Base-by-base conservation (phyloP, 2,113 vertebrate species). In the Labeo rohita region DNA sequence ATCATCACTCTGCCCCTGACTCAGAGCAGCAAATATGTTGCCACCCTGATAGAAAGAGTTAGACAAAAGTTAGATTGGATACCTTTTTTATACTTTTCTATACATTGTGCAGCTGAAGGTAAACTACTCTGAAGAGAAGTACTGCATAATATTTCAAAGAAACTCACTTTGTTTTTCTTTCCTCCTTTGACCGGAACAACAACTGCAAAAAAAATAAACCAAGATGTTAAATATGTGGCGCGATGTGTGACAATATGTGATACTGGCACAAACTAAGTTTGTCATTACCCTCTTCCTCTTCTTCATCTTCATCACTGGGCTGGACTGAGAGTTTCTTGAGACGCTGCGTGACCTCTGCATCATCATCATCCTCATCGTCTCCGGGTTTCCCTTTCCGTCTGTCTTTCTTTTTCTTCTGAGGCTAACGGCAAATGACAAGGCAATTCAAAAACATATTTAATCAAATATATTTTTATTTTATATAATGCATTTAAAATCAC, bases 11-110 rank as follows among this genome's bases (percentile, higher is more conserved):
- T 96, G 93, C n/a, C 92, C 92, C 82, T 96, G 95, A 86, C 92
- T 95, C 45, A 98, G 92, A 68, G 96, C 96, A 77, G 97, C 95
- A 85, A 98, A 98, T 56, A 96, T 95, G 88, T 97, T 97, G 49
- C 95, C 94, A 2, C 93, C 95, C 97, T 98, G 72, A 63, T 21
- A 85, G 68, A 36, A 88, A 6, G 68, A 36, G 56, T 13, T 6
- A 34, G 77, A 23, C 11, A 8, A 56, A 21, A 28, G 21, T 6
- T n/a, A 21, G 56, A 61, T 9, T 1, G 15, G 65, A 68, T 68
- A 12, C 34, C 65, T 68, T 13, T 3, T 28, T 68, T 68, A 68
- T 28, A 28, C 10, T 23, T 16, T 59, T 61, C 9, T 23, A 39
- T 70, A 39, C 34, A 70, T 8, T 13, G 65, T 68, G 13, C 28